Conservation (phyloP, 1,140 invertebrate genomes). For the Marisa cornuarietis region DNA sequence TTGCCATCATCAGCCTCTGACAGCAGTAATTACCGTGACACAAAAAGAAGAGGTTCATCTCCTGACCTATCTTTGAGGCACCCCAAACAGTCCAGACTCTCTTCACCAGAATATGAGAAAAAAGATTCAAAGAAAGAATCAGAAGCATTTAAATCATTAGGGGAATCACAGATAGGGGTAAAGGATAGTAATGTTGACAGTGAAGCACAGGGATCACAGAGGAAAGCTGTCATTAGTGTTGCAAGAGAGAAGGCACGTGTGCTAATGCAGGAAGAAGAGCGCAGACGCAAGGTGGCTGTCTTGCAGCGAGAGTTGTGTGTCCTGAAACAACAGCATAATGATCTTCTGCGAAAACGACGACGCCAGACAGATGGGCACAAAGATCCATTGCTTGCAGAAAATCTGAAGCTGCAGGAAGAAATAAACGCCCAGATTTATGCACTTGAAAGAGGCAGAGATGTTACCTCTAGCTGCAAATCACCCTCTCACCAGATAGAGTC, state of each 20-base stretch:
- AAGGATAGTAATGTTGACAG: background rate
- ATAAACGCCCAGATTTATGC: constrained; percentile 42
- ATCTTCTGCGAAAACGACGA: constrained; percentile 59
- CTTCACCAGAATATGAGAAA: background rate
- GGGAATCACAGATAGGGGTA: background rate
- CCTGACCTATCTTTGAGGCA: too few species aligned
- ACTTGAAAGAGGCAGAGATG: constrained; percentile 28
- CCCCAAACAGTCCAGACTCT: background rate
- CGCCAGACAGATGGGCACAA: constrained; percentile 57
- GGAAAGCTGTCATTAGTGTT: constrained; percentile 2
- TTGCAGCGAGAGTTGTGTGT: constrained; percentile 51
- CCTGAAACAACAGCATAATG: constrained; percentile 57
- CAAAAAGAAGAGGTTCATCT: too few species aligned
- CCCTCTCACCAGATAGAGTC: background rate
- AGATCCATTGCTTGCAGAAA: constrained; percentile 59
- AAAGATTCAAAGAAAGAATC: background rate
- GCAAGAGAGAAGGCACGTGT: constrained; percentile 41
- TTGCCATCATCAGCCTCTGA: too few species aligned
- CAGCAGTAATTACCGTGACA: too few species aligned
- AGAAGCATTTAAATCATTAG: background rate
- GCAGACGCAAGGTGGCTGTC: constrained; percentile 34
- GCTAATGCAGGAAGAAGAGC: constrained; percentile 35
- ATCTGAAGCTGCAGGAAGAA: constrained; percentile 61
- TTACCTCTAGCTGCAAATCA: background rate
- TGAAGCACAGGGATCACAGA: background rate